Evolutionary conservation across 2,888 invertebrate genomes (phyloP).

Genomic region (Caenorhabditis sinica): DNA sequence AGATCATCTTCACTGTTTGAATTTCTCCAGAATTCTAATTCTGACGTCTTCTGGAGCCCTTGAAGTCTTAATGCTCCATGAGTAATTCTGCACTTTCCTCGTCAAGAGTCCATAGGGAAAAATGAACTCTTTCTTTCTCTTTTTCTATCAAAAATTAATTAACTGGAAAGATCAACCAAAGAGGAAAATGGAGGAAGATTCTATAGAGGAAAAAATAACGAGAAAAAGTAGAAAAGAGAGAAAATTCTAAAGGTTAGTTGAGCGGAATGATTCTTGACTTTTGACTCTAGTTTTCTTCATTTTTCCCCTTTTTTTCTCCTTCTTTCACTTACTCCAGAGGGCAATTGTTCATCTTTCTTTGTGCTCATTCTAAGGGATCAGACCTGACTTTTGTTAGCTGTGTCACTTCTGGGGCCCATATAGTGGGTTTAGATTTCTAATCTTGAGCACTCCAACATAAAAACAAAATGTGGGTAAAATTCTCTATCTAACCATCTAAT

Average conservation of each 20-base stretch:
- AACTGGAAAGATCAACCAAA: conserved; percentile 30
- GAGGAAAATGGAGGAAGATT: background rate
- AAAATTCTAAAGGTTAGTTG: conserved; percentile 3
- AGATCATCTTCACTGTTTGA: no score
- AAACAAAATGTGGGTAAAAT: no score
- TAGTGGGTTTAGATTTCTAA: no score
- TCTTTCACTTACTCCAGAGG: background rate
- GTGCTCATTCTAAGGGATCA: background rate
- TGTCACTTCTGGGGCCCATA: no score
- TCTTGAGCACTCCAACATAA: no score
- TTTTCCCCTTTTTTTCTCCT: background rate
- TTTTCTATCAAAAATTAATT: conserved; percentile 3
- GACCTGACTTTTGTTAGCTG: no score
- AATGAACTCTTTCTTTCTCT: background rate
- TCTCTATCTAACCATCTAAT: no score
- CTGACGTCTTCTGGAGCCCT: background rate
- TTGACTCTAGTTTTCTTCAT: conserved; percentile 1
- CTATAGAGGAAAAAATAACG: background rate
- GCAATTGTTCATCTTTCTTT: background rate
- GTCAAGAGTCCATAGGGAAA: no score
- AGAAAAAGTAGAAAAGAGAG: background rate
- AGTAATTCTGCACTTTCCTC: conserved; percentile 5
- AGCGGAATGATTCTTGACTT: conserved; percentile 38
- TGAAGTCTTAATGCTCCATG: background rate
- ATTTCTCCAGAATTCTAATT: no score